These are phyloP conservation scores for Fragum fragum DNA, from an alignment of 2,888 invertebrate genomes.

Conservation along the genomic window DNA sequence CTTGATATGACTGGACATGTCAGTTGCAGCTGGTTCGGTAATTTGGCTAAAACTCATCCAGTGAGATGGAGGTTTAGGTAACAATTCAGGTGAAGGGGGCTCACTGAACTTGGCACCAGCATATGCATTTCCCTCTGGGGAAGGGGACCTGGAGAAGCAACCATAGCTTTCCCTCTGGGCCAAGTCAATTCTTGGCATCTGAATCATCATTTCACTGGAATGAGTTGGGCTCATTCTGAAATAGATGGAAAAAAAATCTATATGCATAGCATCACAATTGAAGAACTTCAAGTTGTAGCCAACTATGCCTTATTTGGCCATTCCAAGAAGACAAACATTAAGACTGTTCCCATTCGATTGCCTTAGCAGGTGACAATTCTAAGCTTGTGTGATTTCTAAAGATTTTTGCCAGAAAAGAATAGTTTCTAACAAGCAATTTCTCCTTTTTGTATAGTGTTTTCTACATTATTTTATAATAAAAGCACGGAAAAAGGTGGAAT, in stretches of 20 bases:
- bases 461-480: too few relatives aligned
- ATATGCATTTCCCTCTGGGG: constrained; percentile 77
- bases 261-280: too few relatives aligned
- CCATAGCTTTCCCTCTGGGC: constrained; percentile 46
- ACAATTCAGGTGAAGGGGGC: constrained; percentile 92
- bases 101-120: constrained; percentile 95
- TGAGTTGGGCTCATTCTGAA: constrained; percentile 34
- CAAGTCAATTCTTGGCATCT: constrained; percentile 47
- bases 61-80: constrained; percentile 93
- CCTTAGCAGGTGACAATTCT: too few relatives aligned
- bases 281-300: too few relatives aligned
- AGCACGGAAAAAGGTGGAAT: too few relatives aligned
- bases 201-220: background rate
- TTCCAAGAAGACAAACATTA: too few relatives aligned
- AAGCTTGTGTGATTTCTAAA: too few relatives aligned
- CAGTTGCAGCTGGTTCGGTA: constrained; percentile 61
- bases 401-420: too few relatives aligned
- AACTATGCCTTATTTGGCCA: too few relatives aligned
- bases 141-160: constrained; percentile 56
- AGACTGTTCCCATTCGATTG: too few relatives aligned
- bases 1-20: constrained; percentile 84
- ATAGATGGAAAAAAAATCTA: background rate
- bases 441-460: too few relatives aligned
- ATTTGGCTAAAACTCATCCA: constrained; percentile 89
- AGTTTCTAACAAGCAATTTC: too few relatives aligned